Base-by-base conservation (phyloP, 2,888 invertebrate species). In the Omphaloscelis lunosa region DNA sequence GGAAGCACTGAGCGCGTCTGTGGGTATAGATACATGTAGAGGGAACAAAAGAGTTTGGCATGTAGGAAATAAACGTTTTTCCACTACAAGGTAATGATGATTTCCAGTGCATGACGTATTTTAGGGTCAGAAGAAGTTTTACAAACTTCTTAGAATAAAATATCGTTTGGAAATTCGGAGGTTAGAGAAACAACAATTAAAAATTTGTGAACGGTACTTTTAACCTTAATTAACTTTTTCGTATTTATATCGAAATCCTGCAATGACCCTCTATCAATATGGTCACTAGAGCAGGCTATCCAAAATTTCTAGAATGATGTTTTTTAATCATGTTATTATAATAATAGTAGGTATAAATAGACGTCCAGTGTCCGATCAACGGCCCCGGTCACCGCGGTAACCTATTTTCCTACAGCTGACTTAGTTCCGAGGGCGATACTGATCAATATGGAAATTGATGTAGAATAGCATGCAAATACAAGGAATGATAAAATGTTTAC, bases 401-500 rank as follows among this genome's bases (percentile, higher is more conserved):
- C 75, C 79, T 77, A 74, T 75, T 86, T 84, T 48, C 76, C 79
- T 67, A 29, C 53, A 72, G 53, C 56, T 53, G 82, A 71, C 53
- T 67, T 73, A 80, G 45, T 80, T 74, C 41, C 51, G 23, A 67
- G 61, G 80, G 39, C 62, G 74, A 59, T n/a, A 65, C 79, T 84
- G 77, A 82, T 86, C 84, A 86, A 86, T 82, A 86, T 86, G 85
- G 75, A 86, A 82, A 86, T 86, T 84, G 79, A 74, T 75, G 79
- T 77, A 66, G 63, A 70, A 82, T 79, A 77, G 66, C 61, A 86
- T 77, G 86, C 75, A 84, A 84, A 84, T 82, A 83, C 58, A 45
- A 56, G 27, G 15, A 45, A 61, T 63, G 27, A 63, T 76, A 62
- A 69, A 70, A 73, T 58, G 12, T 68, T 76, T 39, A 58, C 20